These are phyloP conservation scores for Actinostola sp. DNA, from an alignment of 92 coral and sea anemone genomes.

Conservation along the genomic window DNA sequence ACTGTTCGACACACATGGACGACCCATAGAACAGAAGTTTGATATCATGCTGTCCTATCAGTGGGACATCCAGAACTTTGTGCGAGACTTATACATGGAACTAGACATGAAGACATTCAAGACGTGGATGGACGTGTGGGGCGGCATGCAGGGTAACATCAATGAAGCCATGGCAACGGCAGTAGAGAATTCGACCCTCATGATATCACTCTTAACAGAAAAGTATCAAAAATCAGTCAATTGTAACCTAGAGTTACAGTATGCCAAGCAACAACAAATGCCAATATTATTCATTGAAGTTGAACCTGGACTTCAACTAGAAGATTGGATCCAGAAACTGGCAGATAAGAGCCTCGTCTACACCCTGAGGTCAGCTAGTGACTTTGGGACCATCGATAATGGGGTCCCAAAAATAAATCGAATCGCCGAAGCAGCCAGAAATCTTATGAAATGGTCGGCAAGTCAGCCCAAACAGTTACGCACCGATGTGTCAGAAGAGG, in stretches of 20 bases:
- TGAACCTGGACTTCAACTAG: constrained; percentile 49
- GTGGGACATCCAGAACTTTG: constrained; percentile 80
- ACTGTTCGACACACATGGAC: constrained; percentile 75
- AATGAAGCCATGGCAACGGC: constrained; percentile 90
- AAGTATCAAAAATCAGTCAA: constrained; percentile 82
- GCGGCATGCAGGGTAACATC: constrained; percentile 86
- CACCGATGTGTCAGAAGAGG: constrained; percentile 79
- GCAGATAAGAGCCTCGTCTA: constrained; percentile 62
- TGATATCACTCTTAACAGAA: constrained; percentile 71
- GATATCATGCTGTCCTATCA: constrained; percentile 83
- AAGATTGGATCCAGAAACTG: constrained; percentile 74
- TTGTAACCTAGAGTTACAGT: constrained; percentile 76
- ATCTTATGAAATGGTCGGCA: constrained; percentile 60
- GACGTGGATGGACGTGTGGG: constrained; percentile 92
- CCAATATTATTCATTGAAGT: constrained; percentile 72
- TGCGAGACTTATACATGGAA: constrained; percentile 83
- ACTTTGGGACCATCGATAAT: constrained; percentile 62
- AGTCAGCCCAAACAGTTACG: constrained; percentile 27
- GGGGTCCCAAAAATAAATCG: constrained; percentile 86
- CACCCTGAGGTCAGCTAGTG: constrained; percentile 52
- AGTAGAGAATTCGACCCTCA: constrained; percentile 71
- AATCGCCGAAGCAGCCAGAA: constrained; percentile 70
- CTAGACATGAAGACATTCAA: constrained; percentile 67
- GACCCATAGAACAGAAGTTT: constrained; percentile 75
- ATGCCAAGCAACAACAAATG: constrained; percentile 61